Base-by-base conservation (phyloP, 1,140 invertebrate species). In the Ctenoplectra terminalis region DNA sequence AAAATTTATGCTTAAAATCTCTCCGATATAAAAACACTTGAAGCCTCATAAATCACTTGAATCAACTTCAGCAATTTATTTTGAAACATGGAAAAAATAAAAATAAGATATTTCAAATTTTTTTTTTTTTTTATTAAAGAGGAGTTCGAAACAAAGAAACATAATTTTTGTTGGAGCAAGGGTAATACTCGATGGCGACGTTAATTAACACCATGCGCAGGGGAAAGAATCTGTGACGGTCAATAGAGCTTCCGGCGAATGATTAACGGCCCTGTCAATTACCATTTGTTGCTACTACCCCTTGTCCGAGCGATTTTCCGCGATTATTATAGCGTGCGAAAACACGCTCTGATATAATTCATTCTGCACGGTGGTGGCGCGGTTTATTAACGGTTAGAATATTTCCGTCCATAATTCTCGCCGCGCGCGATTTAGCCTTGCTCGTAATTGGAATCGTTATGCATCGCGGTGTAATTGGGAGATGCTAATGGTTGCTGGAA, bases 211-310 rank as follows among this genome's bases (percentile, higher is more conserved):
- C 66, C 77, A 85, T 86, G 61, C 69, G 43, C 37, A 64, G 13
- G 61, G 13, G 37, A 40, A 70, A 71, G 72, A 80, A 54, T 74
- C 75, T 72, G 66, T 76, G 84, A 89, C 86, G 82, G 83, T 88
- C 87, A 86, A 90, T 90, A 88, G 86, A 88, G 78, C 88, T 81
- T 82, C n/a, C 82, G 79, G 60, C 75, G 81, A 90, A 91, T 90
- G 86, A 90, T 90, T 90, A 90, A 90, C 88, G 73, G 84, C 75
- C 70, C 78, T 84, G 87, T 90, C 87, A 85, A 90, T 90, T 90
- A 89, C 77, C 75, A 78, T 82, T 87, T 78, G 87, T 86, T 82
- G 86, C 70, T 8, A 29, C 40, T 72, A 20, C 76, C 66, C 76
- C 64, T 73, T 82, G 80, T 84, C 66, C 85, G 78, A 87, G 85